phyloP scores from a whole-genome alignment of 2,888 invertebrate species.

The Dynastes maya region DNA sequence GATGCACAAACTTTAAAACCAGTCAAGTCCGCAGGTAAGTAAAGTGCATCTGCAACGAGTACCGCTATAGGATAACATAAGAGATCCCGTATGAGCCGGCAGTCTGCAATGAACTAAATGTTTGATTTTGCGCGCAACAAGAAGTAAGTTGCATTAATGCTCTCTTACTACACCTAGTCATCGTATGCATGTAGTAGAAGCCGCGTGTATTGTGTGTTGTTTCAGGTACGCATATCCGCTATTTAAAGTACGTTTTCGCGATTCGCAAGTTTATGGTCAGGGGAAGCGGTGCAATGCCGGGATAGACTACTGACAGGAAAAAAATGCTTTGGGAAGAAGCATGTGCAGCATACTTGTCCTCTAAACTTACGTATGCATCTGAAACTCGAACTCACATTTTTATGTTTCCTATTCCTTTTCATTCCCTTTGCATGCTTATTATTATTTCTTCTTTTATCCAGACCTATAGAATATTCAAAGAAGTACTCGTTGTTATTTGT shows the following conservation, averaged over 20 bases:
- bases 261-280: constrained; percentile 1
- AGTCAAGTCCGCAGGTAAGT: constrained; percentile 50
- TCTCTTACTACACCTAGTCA: constrained; percentile 16
- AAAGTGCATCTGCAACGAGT: constrained; percentile 53
- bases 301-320: not conserved
- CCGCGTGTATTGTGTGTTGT: constrained; percentile 32
- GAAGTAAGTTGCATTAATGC: constrained; percentile 42
- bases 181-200: constrained; percentile 8
- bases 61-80: constrained; percentile 60
- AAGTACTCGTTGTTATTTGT: no score
- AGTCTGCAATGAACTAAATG: constrained; percentile 63
- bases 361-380: no score
- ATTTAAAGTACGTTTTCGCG: constrained; percentile 46
- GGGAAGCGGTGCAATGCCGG: not conserved
- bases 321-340: not conserved
- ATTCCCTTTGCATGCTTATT: no score
- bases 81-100: constrained; percentile 61
- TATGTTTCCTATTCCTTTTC: no score
- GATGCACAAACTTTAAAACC: constrained; percentile 57
- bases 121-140: constrained; percentile 57
- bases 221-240: constrained; percentile 53
- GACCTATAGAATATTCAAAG: no score
- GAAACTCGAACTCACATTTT: no score
- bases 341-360: no score
- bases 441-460: no score